Conservation (phyloP, 1,140 invertebrate species). For the Subanguina moxae region DNA sequence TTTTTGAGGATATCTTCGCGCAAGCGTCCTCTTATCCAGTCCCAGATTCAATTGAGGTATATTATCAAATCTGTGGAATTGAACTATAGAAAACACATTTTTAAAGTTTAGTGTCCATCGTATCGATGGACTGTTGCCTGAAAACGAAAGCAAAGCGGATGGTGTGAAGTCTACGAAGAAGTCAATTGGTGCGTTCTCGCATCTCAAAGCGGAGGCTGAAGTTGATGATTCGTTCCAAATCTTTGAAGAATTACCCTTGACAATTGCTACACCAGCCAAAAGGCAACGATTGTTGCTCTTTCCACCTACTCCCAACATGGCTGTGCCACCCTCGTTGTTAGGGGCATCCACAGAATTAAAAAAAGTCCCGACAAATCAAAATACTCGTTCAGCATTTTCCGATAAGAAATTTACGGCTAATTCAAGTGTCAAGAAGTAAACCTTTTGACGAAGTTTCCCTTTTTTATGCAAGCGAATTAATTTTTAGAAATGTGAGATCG, state of each 20-base stretch:
- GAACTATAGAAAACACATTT: too few relatives aligned
- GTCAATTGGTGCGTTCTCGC: too few relatives aligned
- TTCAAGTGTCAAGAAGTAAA: constrained; percentile 7
- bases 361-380: too few relatives aligned
- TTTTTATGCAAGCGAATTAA: too few relatives aligned
- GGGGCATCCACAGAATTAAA: background rate
- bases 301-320: background rate
- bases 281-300: constrained; percentile 9
- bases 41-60: background rate
- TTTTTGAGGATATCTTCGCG: background rate
- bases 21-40: background rate
- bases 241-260: constrained; percentile 29
- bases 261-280: constrained; percentile 28
- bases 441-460: background rate
- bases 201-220: too few relatives aligned
- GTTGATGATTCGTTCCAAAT: too few relatives aligned
- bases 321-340: background rate
- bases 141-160: too few relatives aligned
- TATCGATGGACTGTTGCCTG: too few relatives aligned
- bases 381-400: too few relatives aligned
- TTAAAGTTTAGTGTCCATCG: too few relatives aligned
- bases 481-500: constrained; percentile 21
- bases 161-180: too few relatives aligned
- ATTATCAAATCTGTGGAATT: too few relatives aligned
- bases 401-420: constrained; percentile 1